Conservation (phyloP, 2,888 invertebrate species). For the Metellina segmentata region DNA sequence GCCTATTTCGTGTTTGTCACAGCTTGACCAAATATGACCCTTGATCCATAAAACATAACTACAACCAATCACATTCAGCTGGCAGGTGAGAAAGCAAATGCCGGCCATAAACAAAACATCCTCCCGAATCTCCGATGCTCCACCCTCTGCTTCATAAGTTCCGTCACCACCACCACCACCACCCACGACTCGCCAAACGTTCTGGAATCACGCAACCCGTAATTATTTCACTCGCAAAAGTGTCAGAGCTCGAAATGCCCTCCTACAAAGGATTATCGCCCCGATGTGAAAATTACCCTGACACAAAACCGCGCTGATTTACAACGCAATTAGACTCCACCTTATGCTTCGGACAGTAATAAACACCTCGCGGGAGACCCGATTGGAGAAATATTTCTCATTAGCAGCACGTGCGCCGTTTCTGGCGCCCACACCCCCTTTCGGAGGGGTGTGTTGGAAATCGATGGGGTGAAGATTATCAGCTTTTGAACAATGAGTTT, state of each 20-base stretch:
- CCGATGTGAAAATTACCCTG: not conserved
- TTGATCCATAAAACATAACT: no score
- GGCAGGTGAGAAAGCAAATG: no score
- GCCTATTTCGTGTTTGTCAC: no score
- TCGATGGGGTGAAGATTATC: constrained; percentile 32
- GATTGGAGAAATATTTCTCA: constrained; percentile 51
- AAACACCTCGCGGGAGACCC: constrained; percentile 43
- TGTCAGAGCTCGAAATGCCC: no score
- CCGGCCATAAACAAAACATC: no score
- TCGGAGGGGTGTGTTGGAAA: not conserved
- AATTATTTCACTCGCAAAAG: not conserved
- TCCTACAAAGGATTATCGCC: not conserved
- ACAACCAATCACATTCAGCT: no score
- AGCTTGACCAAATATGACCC: no score
- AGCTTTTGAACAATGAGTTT: constrained; percentile 4
- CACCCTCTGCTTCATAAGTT: not conserved
- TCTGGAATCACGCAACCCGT: not conserved
- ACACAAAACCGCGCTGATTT: constrained; percentile 35
- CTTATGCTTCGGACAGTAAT: constrained; percentile 6
- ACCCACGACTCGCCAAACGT: not conserved
- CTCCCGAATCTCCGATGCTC: not conserved
- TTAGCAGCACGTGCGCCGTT: constrained; percentile 39
- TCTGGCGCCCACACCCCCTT: not conserved
- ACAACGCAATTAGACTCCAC: constrained; percentile 31
- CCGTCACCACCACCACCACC: not conserved